These are phyloP conservation scores for Rafetus swinhoei DNA, from an alignment of 2,113 vertebrate genomes.

Conservation along the genomic window DNA sequence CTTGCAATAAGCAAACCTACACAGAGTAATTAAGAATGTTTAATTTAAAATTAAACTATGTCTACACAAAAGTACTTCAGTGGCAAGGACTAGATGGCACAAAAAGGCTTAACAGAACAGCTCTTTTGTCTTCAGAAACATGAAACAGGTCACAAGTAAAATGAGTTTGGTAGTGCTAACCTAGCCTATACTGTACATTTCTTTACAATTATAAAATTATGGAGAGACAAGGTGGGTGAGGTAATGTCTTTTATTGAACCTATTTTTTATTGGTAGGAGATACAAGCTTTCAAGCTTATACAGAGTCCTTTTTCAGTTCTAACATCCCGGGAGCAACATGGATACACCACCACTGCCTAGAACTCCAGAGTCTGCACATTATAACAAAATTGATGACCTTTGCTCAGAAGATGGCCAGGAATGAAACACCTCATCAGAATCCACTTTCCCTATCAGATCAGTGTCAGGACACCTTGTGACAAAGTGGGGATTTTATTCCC, in stretches of 20 bases:
- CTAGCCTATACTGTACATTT: background rate
- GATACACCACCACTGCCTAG: background rate
- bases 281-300: background rate
- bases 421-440: background rate
- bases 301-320: background rate
- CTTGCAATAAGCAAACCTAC: background rate
- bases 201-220: background rate
- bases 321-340: background rate
- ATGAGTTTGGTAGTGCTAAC: background rate
- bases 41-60: background rate
- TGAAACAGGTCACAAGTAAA: background rate
- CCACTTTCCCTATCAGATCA: background rate
- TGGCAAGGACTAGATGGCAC: background rate
- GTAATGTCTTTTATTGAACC: background rate
- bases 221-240: background rate
- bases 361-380: background rate
- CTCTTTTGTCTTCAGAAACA: constrained; percentile 6
- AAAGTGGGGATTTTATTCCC: too few species aligned
- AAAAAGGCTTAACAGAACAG: background rate
- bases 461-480: background rate
- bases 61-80: background rate
- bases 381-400: background rate
- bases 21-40: background rate
- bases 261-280: background rate
- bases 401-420: constrained; percentile 19